A percentile compares a stretch with the other conserved stretches of the same genome.
These are phyloP conservation scores for Lycocerus yunnanus DNA, from an alignment of 2,888 invertebrate genomes.

Conservation along the genomic window DNA sequence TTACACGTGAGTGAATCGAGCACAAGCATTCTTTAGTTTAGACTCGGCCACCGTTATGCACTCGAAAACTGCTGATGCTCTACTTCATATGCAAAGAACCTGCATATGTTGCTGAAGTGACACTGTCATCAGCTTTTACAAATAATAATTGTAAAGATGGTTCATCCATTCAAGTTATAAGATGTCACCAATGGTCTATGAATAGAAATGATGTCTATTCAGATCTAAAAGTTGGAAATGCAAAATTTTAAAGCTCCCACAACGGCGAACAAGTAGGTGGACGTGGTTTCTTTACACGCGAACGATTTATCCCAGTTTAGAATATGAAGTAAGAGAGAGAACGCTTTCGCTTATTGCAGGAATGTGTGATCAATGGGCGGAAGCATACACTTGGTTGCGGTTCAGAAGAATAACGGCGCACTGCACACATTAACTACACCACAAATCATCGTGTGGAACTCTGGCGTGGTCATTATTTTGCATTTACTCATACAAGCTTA, in stretches of 20 bases:
- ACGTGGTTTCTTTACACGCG: conserved; percentile 10
- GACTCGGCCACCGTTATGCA: not conserved
- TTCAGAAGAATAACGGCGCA: conserved; percentile 29
- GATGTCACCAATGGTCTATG: conserved; percentile 1
- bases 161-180: conserved; percentile 4
- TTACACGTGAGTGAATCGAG: not conserved
- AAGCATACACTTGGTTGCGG: conserved; percentile 28
- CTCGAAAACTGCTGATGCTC: not conserved
- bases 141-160: not conserved
- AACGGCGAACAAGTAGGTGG: conserved; percentile 20
- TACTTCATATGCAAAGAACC: not conserved
- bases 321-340: conserved; percentile 19
- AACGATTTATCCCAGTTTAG: conserved; percentile 34
- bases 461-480: conserved; percentile 11
- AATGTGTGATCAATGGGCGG: conserved; percentile 35
- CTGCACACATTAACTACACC: conserved; percentile 17
- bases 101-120: not conserved
- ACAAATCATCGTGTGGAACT: conserved; percentile 18
- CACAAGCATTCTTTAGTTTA: not conserved
- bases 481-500: not conserved
- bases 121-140: not conserved
- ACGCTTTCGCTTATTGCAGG: conserved; percentile 37
- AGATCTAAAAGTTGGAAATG: conserved; percentile 17
- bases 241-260: conserved; percentile 16
- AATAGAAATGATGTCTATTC: conserved; percentile 2